Percentiles rank a stretch among this genome's conserved stretches.
These are phyloP conservation scores for Brenthis ino DNA, from an alignment of 2,888 invertebrate genomes.

Conservation along the genomic window DNA sequence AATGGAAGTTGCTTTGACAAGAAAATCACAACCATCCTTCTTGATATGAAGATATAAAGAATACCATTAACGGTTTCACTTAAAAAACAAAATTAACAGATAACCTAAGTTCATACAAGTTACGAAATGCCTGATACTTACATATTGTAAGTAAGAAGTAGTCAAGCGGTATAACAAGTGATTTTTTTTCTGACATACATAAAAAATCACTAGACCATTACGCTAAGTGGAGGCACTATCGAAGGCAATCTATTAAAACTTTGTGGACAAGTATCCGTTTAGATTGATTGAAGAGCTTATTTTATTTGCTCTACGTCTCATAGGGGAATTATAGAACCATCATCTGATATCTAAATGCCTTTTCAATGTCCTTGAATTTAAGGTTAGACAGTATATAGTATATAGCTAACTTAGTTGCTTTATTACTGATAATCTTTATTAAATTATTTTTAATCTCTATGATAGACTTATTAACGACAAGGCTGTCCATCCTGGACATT, in stretches of 20 bases:
- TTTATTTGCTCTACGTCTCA: conserved; percentile 60
- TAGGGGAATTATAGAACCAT: conserved; percentile 47
- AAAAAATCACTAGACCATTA: conserved; percentile 48
- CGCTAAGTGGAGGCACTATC: conserved; percentile 65
- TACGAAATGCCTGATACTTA: too few species aligned
- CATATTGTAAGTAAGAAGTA: too few species aligned
- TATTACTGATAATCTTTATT: neutral
- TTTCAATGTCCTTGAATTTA: conserved; percentile 1
- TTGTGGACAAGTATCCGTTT: conserved; percentile 57
- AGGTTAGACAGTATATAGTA: neutral
- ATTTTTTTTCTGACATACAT: neutral
- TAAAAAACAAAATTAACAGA: too few species aligned
- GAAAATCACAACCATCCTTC: too few species aligned
- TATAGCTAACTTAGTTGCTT: neutral
- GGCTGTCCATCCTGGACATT: neutral
- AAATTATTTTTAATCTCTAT: neutral
- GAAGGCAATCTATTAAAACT: conserved; percentile 74
- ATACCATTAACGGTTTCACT: too few species aligned
- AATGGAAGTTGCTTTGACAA: too few species aligned
- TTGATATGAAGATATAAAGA: too few species aligned
- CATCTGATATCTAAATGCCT: conserved; percentile 8
- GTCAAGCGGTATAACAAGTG: neutral
- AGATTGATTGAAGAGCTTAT: conserved; percentile 69
- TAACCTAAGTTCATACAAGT: too few species aligned
- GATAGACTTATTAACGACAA: neutral